phyloP scores from a whole-genome alignment of 2,888 invertebrate species.

The Spicauda simplicius region DNA sequence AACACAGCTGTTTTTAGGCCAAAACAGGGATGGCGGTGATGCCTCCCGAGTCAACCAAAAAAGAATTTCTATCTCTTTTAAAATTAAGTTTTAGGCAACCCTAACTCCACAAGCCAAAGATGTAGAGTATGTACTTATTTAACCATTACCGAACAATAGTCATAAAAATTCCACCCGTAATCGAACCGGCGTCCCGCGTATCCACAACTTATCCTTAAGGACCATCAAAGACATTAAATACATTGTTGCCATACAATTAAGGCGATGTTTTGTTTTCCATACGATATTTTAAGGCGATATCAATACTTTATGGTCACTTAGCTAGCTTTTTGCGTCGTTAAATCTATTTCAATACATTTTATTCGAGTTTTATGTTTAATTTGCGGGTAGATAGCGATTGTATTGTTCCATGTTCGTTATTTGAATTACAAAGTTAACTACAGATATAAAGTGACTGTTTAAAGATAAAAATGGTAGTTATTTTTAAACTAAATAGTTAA shows the following conservation, averaged over 20 bases:
- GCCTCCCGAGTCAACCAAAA: too few relatives aligned
- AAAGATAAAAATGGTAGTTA: too few relatives aligned
- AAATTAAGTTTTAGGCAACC: not conserved
- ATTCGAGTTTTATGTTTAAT: constrained; percentile 18
- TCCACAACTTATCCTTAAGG: constrained; percentile 23
- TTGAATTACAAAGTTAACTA: too few relatives aligned
- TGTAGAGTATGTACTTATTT: constrained; percentile 1
- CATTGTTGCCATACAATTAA: constrained; percentile 33
- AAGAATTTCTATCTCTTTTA: too few relatives aligned
- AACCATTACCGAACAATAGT: constrained; percentile 24
- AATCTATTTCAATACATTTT: constrained; percentile 21
- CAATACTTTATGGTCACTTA: constrained; percentile 29
- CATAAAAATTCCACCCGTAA: constrained; percentile 30
- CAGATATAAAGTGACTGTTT: too few relatives aligned
- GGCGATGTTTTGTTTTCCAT: constrained; percentile 28
- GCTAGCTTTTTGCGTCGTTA: constrained; percentile 14
- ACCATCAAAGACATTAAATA: constrained; percentile 20
- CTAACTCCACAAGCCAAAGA: not conserved
- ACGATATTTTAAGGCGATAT: constrained; percentile 34
- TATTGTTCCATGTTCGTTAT: too few relatives aligned
- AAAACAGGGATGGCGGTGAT: too few relatives aligned
- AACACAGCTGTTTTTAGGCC: too few relatives aligned
- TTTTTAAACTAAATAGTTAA: too few relatives aligned
- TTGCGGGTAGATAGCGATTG: too few relatives aligned
- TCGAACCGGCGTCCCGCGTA: constrained; percentile 19